A percentile compares a stretch with the other conserved stretches of the same genome.
These are phyloP conservation scores for Polypedilum pembai DNA, from an alignment of 1,140 invertebrate species.

Conservation along the genomic window DNA sequence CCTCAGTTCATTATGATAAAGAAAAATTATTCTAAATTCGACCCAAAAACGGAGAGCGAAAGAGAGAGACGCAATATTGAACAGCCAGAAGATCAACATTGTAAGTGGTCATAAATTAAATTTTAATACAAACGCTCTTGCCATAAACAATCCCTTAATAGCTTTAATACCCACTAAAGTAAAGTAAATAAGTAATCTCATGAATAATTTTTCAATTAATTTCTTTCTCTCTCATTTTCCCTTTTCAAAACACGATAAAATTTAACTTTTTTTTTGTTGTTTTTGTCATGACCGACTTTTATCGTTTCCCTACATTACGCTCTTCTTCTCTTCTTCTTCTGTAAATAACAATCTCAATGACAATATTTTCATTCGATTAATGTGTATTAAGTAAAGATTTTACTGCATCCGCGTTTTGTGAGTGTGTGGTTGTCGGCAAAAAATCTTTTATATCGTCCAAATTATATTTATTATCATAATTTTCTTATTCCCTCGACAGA, in stretches of 20 bases:
- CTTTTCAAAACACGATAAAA: not conserved
- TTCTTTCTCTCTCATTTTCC: not conserved
- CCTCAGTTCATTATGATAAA: no score
- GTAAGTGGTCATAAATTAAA: not conserved
- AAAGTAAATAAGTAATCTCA: slow-evolving; percentile 19
- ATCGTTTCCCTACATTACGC: not conserved
- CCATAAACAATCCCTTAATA: slow-evolving; percentile 18
- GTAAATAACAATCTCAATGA: not conserved
- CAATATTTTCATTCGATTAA: slow-evolving; percentile 7
- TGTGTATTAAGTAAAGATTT: slow-evolving; percentile 6
- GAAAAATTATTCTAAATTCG: no score
- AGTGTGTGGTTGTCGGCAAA: no score
- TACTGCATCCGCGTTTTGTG: no score
- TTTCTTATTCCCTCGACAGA: no score
- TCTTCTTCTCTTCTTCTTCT: not conserved
- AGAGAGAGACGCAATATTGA: no score
- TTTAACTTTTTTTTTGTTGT: not conserved
- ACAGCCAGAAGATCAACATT: not conserved
- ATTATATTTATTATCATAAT: no score
- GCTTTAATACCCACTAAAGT: slow-evolving; percentile 15
- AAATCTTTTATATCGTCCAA: no score
- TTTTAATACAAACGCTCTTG: not conserved
- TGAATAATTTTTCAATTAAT: slow-evolving; percentile 20
- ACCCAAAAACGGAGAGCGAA: no score
- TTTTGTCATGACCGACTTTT: not conserved